phyloP scores from a whole-genome alignment of 2,797 vertebrate genomes.

The Ispidina lecontei region DNA sequence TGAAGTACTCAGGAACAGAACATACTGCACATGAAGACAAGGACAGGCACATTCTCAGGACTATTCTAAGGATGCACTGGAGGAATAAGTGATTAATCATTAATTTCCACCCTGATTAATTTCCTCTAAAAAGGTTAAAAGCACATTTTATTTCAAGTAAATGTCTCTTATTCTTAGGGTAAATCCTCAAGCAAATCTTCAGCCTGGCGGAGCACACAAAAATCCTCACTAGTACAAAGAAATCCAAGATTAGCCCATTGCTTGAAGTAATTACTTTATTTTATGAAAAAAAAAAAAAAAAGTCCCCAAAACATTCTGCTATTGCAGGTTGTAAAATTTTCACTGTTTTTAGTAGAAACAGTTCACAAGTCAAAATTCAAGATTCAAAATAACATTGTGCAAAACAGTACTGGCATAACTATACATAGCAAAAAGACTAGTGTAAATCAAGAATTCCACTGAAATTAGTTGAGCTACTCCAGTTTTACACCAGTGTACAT shows the following conservation, averaged over 20 bases:
- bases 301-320: slow-evolving; percentile 38
- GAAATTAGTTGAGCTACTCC: slow-evolving; percentile 61
- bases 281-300: neutral
- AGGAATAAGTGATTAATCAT: neutral
- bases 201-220: neutral
- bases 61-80: neutral
- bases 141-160: neutral
- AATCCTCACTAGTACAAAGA: neutral
- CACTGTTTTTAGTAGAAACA: slow-evolving; percentile 52
- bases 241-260: neutral
- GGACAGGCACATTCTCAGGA: neutral
- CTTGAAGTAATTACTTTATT: slow-evolving; percentile 47
- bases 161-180: neutral
- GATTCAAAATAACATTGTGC: slow-evolving; percentile 61
- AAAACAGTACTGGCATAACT: slow-evolving; percentile 69
- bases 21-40: neutral
- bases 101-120: neutral
- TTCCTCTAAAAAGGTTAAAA: neutral
- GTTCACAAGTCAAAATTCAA: slow-evolving; percentile 56
- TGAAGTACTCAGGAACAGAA: neutral
- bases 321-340: slow-evolving; percentile 49
- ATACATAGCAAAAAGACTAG: slow-evolving; percentile 54
- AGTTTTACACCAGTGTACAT: slow-evolving; percentile 58
- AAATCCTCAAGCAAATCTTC: neutral
- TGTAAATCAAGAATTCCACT: slow-evolving; percentile 57